Percentiles rank a stretch among this genome's conserved stretches.
These are phyloP conservation scores for Chrysolina oricalcia DNA, from an alignment of 2,888 invertebrate genomes.

Conservation along the genomic window DNA sequence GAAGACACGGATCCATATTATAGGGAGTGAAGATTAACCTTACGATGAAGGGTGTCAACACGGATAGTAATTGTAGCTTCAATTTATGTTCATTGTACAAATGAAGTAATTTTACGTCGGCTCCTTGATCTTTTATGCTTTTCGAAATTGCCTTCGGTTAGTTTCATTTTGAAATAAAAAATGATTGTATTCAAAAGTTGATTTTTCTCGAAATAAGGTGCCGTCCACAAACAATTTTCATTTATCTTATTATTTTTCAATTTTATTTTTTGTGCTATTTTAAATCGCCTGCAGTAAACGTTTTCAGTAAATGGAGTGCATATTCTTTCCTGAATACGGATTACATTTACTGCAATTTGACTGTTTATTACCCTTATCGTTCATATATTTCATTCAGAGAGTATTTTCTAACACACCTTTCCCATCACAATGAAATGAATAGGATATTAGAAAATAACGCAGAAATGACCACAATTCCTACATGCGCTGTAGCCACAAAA, in stretches of 20 bases:
- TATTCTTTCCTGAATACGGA: slow-evolving; percentile 27
- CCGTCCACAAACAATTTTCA: background rate
- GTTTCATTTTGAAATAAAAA: too few species aligned
- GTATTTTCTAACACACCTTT: slow-evolving; percentile 7
- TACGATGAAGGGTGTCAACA: too few species aligned
- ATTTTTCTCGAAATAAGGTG: background rate
- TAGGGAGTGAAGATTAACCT: too few species aligned
- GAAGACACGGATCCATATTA: too few species aligned
- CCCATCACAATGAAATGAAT: background rate
- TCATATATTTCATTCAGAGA: slow-evolving; percentile 2
- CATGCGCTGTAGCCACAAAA: background rate
- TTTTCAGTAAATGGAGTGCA: slow-evolving; percentile 26
- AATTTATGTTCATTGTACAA: too few species aligned
- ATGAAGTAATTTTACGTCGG: too few species aligned
- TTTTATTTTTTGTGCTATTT: background rate
- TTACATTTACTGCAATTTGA: slow-evolving; percentile 21
- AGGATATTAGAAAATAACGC: background rate
- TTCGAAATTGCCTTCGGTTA: too few species aligned
- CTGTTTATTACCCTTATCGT: slow-evolving; percentile 22
- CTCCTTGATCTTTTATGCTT: too few species aligned
- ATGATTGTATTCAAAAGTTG: background rate
- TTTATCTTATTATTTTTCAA: background rate
- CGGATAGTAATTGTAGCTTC: too few species aligned
- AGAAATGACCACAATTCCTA: background rate
- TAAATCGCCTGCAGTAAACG: background rate